These are phyloP conservation scores for Opisthocomus hoazin DNA, from an alignment of 2,113 vertebrate genomes.

Conservation along the genomic window DNA sequence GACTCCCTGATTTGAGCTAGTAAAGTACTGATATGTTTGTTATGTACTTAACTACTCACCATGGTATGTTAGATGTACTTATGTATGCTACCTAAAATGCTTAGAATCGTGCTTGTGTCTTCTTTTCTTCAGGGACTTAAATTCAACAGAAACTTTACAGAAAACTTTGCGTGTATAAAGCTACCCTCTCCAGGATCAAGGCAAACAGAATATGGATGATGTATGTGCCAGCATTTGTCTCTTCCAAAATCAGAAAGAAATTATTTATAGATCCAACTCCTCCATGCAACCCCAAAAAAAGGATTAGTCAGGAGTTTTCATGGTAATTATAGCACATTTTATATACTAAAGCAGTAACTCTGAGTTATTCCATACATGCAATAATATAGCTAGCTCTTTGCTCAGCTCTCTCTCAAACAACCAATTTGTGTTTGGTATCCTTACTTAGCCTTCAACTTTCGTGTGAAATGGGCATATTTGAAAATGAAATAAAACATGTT, in stretches of 20 bases:
- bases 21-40: background rate
- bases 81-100: background rate
- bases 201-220: background rate
- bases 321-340: background rate
- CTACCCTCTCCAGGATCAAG: background rate
- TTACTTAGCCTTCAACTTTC: background rate
- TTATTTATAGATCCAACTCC: constrained; percentile 41
- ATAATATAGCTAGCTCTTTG: background rate
- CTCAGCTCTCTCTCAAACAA: background rate
- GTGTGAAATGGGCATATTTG: background rate
- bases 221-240: background rate
- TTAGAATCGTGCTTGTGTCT: background rate
- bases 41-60: background rate
- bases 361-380: background rate
- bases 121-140: background rate
- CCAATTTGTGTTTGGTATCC: background rate
- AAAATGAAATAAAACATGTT: background rate
- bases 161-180: background rate
- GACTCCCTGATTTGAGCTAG: background rate
- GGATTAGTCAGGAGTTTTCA: background rate
- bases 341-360: background rate
- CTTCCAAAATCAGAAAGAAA: background rate
- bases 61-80: background rate
- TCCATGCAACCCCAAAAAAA: background rate
- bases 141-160: background rate